These are phyloP conservation scores for Catharus bicknelli DNA, from an alignment of 2,113 vertebrate genomes.

Conservation along the genomic window DNA sequence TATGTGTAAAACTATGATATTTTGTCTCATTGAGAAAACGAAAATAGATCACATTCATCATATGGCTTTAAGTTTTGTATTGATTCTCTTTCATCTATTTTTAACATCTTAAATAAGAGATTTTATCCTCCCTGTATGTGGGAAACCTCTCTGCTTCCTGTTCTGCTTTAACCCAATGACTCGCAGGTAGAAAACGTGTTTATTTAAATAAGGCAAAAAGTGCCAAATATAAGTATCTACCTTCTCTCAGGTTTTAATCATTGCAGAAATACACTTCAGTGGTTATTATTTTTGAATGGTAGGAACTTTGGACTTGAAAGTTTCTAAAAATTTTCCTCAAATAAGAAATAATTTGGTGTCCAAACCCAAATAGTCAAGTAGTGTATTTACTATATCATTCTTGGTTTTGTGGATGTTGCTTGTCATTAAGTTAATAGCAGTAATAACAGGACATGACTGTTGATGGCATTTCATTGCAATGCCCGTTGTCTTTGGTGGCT, in stretches of 20 bases:
- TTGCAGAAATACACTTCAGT: neutral
- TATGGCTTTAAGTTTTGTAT: neutral
- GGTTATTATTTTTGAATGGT: neutral
- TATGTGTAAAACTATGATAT: neutral
- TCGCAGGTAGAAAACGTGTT: neutral
- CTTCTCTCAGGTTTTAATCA: neutral
- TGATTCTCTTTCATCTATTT: neutral
- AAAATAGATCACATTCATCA: neutral
- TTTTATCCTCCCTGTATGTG: neutral
- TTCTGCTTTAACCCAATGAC: neutral
- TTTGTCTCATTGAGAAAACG: neutral
- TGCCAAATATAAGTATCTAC: neutral
- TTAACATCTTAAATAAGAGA: neutral
- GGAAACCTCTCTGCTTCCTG: neutral
- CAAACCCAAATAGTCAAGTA: neutral
- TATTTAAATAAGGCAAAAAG: neutral
- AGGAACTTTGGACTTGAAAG: neutral
- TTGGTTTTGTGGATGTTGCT: neutral
- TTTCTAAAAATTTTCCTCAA: neutral
- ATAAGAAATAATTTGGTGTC: neutral
- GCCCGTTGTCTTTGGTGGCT: neutral
- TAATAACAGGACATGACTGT: neutral
- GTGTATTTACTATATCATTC: neutral
- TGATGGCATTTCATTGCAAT: neutral
- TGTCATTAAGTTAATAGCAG: neutral